A percentile compares a stretch with the other conserved stretches of the same genome.
phyloP scores from a whole-genome alignment of 2,888 invertebrate species.

The Drosophila testacea region DNA sequence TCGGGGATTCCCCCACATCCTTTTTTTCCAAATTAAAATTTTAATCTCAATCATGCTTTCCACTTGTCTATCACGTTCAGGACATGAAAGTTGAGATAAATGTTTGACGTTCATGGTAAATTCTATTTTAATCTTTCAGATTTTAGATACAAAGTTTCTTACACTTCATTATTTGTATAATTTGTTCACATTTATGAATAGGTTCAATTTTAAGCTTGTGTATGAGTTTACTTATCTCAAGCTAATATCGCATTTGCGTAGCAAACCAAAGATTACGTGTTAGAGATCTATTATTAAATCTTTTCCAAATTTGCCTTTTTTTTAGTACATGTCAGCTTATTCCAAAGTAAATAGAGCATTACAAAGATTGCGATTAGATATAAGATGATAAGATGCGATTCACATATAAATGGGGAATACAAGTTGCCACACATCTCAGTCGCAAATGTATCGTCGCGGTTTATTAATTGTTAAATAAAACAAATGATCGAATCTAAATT shows the following conservation, averaged over 20 bases:
- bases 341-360: slow-evolving; percentile 15
- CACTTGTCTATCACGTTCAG: slow-evolving; percentile 19
- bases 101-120: slow-evolving; percentile 8
- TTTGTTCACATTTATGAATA: slow-evolving; percentile 16
- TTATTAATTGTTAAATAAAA: background rate
- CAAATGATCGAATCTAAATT: too few species aligned
- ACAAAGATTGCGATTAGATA: slow-evolving; percentile 22
- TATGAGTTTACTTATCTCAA: slow-evolving; percentile 1
- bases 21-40: too few species aligned
- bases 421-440: slow-evolving; percentile 3
- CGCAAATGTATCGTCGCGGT: background rate
- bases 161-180: slow-evolving; percentile 7
- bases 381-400: background rate
- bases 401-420: slow-evolving; percentile 11
- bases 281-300: slow-evolving; percentile 18
- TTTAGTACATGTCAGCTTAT: slow-evolving; percentile 16
- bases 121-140: slow-evolving; percentile 2
- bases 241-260: background rate
- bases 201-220: slow-evolving; percentile 9
- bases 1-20: too few species aligned
- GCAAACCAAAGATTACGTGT: slow-evolving; percentile 10
- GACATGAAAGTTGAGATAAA: slow-evolving; percentile 12
- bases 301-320: slow-evolving; percentile 2
- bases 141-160: slow-evolving; percentile 10
- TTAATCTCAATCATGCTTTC: background rate